Base-by-base conservation (phyloP, 2,113 vertebrate genomes). In the Ciconia boyciana region DNA sequence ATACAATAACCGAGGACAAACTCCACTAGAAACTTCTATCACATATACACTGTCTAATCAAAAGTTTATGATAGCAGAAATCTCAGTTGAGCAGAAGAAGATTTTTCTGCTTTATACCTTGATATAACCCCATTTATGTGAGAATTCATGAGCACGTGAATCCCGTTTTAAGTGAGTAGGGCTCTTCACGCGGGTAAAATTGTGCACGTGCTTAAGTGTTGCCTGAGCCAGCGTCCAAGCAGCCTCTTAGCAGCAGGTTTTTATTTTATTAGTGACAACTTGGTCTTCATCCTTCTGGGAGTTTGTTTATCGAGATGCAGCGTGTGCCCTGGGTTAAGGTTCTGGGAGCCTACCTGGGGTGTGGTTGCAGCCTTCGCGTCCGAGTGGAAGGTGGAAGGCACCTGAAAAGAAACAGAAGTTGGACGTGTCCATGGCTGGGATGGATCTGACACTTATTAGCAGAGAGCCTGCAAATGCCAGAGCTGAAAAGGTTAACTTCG, bases 251-350 rank as follows among this genome's bases (percentile, higher is more conserved):
- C 24, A 70, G 24, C 69, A 26, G 26, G 26, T 1, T 15, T 43
- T 86, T 36, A 20, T 69, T 84, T 80, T 22, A 19, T 43, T 62
- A 18, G 6, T 31, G 71, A 26, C 41, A 64, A 6, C 22, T 43
- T 31, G 13, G 1, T 31, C 48, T 49, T 52, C 20, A 10, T 25
- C 46, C 18, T 79, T 34, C n/a, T 21, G 2, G 15, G 36, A 57
- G 26, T 61, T 71, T 48, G 10, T 64, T 75, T 77, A 7, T 61
- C 57, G n/a, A 36, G 39, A 57, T 8, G 17, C 6, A 20, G 3
- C 0, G 0, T 11, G 54, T 21, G 26, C 9, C n/a, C 20, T 13
- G 10, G 10, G 48, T 24, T 17, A 3, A 19, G 22, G 19, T 36
- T 77, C 43, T 8, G 6, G n/a, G 49, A 17, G 3, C 2, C 16